Evolutionary conservation across 2,888 invertebrate genomes (phyloP).

Genomic region (Herminia tarsipennalis): DNA sequence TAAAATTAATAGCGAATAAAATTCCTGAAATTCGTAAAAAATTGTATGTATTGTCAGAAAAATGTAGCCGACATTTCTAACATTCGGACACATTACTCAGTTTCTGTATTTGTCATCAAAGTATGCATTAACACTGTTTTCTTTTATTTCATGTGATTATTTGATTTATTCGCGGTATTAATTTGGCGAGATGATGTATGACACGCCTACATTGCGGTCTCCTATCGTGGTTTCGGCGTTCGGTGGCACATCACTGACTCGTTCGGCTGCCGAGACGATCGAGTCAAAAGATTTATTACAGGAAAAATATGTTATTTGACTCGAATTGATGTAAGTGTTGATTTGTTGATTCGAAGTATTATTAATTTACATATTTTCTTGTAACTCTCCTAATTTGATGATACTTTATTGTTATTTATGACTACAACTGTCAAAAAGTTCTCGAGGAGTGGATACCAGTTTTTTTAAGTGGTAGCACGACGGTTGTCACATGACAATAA

Average conservation of each 20-base stretch:
- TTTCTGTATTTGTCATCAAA: conserved; percentile 45
- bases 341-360: conserved; percentile 22
- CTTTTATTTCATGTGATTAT: conserved; percentile 35
- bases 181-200: conserved; percentile 60
- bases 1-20: conserved; percentile 20
- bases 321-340: conserved; percentile 34
- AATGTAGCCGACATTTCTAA: conserved; percentile 26
- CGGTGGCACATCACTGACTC: conserved; percentile 31
- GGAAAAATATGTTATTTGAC: conserved; percentile 34
- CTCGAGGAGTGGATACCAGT: not conserved
- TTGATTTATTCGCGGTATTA: conserved; percentile 56
- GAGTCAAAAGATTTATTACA: conserved; percentile 35
- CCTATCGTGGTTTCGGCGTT: conserved; percentile 11
- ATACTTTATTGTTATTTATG: conserved; percentile 19
- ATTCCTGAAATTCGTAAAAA: conserved; percentile 15
- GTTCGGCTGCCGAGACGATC: conserved; percentile 29
- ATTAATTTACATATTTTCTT: conserved; percentile 23
- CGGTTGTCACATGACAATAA: not conserved
- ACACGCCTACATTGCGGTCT: conserved; percentile 38
- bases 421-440: no score
- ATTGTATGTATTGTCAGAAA: conserved; percentile 21
- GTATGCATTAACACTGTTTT: conserved; percentile 42
- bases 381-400: conserved; percentile 17
- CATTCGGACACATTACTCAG: conserved; percentile 33
- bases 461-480: not conserved